Evolutionary conservation across 2,888 invertebrate species (phyloP), one percentile per base, ranked within the genome.

Genomic region (Acanthosepion lycidas): DNA sequence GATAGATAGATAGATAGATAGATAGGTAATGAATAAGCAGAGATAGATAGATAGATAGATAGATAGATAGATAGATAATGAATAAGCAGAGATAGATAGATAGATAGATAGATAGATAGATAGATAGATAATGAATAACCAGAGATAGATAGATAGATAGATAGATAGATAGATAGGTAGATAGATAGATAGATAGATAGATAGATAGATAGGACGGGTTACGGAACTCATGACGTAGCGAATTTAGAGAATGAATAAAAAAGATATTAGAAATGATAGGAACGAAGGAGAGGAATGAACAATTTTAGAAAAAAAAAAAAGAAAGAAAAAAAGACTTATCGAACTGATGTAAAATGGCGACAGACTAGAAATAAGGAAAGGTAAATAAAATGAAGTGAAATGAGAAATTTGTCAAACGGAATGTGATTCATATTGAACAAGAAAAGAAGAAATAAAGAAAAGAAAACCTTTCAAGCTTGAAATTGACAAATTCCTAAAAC

Each of bases 401-500:
- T 8, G 26, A 64, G 64, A 64, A 26, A 28, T 28, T 26, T 64
- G 23, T 64, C 5, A 78, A 78, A n/a, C n/a, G 9, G n/a, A 33
- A 18, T 15, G 78, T 78, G 78, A 78, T 78, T 78, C 78, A 78
- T n/a, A 78, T 20, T 23, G 59, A 59, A 23, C 59, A 23, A 59
- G 6, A 59, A 59, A 23, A 55, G 20, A n/a, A 78, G 26, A 78
- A 5, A 28, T 6, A 78, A 28, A 64, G 26, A 15, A 28, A 64
- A 26, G 28, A 78, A 78, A 15, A 33, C 8, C n/a, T 78, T 78
- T 78, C 9, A 33, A 78, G n/a, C 78, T 33, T 78, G 12, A 78
- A 78, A 78, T 78, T 78, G 78, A 78, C 28, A 78, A 78, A 78
- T 78, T 78, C 78, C n/a, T n/a, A n/a, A 78, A 78, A 78, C 28